Conservation (phyloP, 2,888 invertebrate genomes). For the Parnassius orleans region DNA sequence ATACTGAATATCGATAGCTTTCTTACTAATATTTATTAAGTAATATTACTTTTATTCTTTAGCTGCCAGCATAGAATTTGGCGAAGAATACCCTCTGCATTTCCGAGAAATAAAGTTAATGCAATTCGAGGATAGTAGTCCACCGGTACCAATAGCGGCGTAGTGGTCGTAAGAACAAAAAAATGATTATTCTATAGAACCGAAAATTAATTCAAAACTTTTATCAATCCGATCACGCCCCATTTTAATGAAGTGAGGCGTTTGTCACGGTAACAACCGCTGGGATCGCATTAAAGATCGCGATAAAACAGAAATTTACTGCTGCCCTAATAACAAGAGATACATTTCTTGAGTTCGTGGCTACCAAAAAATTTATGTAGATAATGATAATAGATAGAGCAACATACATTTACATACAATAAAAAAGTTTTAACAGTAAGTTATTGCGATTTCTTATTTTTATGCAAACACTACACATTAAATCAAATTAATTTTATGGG, state of each 20-base stretch:
- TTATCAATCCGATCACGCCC: constrained; percentile 66
- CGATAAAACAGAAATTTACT: constrained; percentile 70
- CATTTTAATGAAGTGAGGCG: constrained; percentile 66
- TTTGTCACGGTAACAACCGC: constrained; percentile 68
- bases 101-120: too few species aligned
- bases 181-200: constrained; percentile 32
- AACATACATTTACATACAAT: not conserved
- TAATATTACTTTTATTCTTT: too few species aligned
- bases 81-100: too few species aligned
- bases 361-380: constrained; percentile 2
- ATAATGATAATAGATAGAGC: not conserved
- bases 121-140: too few species aligned
- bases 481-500: too few species aligned
- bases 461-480: too few species aligned
- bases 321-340: constrained; percentile 44
- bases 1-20: too few species aligned
- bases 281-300: constrained; percentile 65
- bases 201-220: constrained; percentile 45
- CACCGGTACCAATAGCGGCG: too few species aligned
- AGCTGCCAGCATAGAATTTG: too few species aligned
- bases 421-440: not conserved
- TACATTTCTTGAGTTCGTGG: constrained; percentile 20
- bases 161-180: not conserved
- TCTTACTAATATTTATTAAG: too few species aligned
- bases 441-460: too few species aligned